Base-by-base conservation (phyloP, 92 coral and sea anemone genomes). In the Diadumene lineata region DNA sequence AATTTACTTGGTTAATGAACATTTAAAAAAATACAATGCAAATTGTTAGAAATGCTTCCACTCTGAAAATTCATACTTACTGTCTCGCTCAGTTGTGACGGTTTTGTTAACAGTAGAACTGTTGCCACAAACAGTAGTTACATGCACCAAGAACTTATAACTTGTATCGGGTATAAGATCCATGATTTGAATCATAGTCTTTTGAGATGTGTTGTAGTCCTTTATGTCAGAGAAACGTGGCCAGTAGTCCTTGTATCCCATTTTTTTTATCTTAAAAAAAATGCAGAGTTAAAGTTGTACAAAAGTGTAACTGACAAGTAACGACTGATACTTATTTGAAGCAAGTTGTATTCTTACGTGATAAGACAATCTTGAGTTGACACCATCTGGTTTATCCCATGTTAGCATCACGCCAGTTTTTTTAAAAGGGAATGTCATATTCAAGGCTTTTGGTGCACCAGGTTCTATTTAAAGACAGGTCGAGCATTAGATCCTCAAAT, bases 151-250 rank as follows among this genome's bases (percentile, higher is more conserved):
- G 74, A 68, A 68, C 6, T 29, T 38, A 48, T 68, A 68, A 28
- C 24, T 23, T 48, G 74, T 68, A 23, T 27, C n/a, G 25, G 74
- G 74, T 1, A 34, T 46, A 48, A 68, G 74, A 68, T 68, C n/a
- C 19, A 24, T 21, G 60, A 68, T 50, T 11, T 30, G 43, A 19
- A 68, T 2, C 22, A 0, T 24, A 25, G 74, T 43, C 48, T 2
- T 4, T 0, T 10, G 50, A 38, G 16, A 8, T 65, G 1, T 43
- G 25, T 0, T 34, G 29, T 2, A 46, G n/a, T 17, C 16, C 6
- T 68, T 43, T 48, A 24, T 43, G 13, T 68, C 32, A 22, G 30
- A 4, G 48, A 68, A 68, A 1, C 27, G 4, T 23, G 50, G 25
- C 74, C 74, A 68, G 34, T 68, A 68, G 7, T 2, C 15, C 60